A percentile compares a stretch with the other conserved stretches of the same genome.
Conservation (phyloP, 2,797 vertebrate species). For the Halcyon chelicuti region DNA sequence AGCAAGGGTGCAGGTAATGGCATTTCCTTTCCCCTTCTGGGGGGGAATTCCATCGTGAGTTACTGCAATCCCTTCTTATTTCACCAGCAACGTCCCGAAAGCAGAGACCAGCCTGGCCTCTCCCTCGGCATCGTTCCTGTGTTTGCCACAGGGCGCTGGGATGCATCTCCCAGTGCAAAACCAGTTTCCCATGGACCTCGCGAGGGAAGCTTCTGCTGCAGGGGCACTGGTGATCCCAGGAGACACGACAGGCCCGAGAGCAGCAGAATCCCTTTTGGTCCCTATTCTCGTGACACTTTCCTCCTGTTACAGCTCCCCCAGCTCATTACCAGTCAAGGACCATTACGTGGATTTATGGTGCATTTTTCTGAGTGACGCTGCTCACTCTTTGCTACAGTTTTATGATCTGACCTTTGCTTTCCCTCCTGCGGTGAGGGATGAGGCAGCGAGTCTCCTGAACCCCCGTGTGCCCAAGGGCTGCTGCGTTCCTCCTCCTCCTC, state of each 20-base stretch:
- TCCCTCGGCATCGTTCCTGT: background rate
- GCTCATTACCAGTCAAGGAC: background rate
- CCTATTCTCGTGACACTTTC: background rate
- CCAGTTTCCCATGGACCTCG: background rate
- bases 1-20: background rate
- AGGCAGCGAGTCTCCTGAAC: background rate
- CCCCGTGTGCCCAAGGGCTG: fast-evolving
- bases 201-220: background rate
- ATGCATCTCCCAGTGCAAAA: background rate
- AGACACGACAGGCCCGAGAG: background rate
- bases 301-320: background rate
- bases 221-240: background rate
- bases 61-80: background rate
- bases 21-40: background rate
- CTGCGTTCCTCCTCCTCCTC: background rate
- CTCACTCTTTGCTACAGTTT: background rate
- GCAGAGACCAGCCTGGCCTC: background rate
- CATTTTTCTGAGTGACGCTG: background rate
- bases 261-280: background rate
- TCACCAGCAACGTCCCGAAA: fast-evolving
- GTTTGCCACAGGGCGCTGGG: background rate
- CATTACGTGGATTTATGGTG: background rate
- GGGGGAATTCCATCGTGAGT: background rate
- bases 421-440: background rate
- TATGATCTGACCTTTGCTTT: background rate